phyloP scores from a whole-genome alignment of 2,113 vertebrate species.

The Apteryx owenii region DNA sequence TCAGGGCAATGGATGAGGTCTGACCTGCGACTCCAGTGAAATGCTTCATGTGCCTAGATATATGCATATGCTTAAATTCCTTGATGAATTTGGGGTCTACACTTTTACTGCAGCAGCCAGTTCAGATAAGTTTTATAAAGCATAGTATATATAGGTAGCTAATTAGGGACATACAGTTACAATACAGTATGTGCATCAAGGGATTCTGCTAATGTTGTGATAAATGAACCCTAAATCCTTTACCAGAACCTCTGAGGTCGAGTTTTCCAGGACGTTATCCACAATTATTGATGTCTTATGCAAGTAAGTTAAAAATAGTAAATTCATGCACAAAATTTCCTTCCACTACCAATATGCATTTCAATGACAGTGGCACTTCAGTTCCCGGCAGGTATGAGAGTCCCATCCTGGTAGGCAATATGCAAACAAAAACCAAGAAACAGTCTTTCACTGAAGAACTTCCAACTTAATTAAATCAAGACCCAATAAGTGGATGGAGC shows the following conservation, averaged over 20 bases:
- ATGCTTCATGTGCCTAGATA: not conserved
- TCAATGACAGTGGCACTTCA: not conserved
- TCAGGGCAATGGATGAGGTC: not conserved
- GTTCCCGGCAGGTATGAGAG: not conserved
- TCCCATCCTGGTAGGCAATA: not conserved
- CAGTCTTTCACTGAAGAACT: not conserved
- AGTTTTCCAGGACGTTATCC: not conserved
- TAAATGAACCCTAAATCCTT: not conserved
- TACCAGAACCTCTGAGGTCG: not conserved
- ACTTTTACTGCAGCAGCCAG: not conserved
- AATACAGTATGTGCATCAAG: not conserved
- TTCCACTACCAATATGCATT: not conserved
- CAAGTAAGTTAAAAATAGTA: not conserved
- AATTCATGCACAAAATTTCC: not conserved
- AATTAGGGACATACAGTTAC: not conserved
- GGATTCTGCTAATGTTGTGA: not conserved
- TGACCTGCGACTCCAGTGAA: not conserved
- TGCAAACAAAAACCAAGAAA: not conserved
- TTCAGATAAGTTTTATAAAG: not conserved
- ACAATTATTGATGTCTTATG: not conserved
- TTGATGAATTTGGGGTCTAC: not conserved
- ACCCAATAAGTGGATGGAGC: not conserved
- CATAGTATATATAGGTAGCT: not conserved
- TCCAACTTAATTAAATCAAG: not conserved
- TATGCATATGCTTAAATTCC: not conserved